Conservation (phyloP, 2,797 vertebrate species). For the Gorsachius magnificus region DNA sequence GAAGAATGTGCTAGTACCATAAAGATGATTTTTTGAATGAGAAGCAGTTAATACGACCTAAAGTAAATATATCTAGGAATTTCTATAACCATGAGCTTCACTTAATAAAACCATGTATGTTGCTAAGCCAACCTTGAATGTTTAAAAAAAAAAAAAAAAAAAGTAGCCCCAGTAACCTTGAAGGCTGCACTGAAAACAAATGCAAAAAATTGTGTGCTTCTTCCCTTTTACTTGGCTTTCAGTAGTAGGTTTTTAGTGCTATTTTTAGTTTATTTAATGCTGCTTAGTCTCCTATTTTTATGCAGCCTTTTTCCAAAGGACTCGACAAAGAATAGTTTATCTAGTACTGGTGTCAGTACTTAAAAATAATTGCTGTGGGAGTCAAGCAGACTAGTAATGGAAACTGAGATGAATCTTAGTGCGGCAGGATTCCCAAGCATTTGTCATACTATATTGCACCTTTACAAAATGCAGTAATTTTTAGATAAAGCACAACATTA, state of each 20-base stretch:
- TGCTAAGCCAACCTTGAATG: not conserved
- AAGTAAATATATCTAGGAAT: not conserved
- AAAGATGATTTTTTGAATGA: not conserved
- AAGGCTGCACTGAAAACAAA: not conserved
- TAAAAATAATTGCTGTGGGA: slow-evolving; percentile 31
- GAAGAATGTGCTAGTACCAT: not conserved
- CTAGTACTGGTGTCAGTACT: not conserved
- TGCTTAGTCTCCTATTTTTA: not conserved
- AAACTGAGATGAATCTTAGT: not conserved
- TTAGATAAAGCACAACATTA: not conserved
- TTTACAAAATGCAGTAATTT: not conserved
- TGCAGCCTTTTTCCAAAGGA: not conserved
- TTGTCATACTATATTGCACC: not conserved
- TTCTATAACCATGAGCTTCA: not conserved
- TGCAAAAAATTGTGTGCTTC: not conserved
- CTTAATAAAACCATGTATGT: not conserved
- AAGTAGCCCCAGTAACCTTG: not conserved
- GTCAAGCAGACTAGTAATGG: not conserved
- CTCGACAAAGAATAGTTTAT: not conserved
- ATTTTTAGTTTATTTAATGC: not conserved
- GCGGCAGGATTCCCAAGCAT: not conserved
- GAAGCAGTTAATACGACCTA: not conserved
- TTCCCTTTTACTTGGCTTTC: not conserved
- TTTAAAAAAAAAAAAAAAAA: not conserved
- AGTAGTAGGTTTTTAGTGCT: not conserved